Conservation (phyloP, 2,797 vertebrate species). For the Sebastiscus albofasciatus region DNA sequence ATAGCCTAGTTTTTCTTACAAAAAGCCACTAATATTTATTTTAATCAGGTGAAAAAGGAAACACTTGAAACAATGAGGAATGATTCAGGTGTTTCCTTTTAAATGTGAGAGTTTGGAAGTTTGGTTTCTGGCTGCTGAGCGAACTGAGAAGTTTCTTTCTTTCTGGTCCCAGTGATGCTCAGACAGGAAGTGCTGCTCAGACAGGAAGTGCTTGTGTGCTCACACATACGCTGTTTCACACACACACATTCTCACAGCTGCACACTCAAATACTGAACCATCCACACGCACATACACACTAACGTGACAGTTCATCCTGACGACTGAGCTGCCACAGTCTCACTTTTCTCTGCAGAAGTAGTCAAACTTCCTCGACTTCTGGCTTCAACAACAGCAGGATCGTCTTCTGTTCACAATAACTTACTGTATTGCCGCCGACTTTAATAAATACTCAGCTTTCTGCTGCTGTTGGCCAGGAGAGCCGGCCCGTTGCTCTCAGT, state of each 20-base stretch:
- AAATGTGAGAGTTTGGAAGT: slow-evolving; percentile 12
- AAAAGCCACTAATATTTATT: background rate
- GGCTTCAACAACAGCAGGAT: slow-evolving; percentile 32
- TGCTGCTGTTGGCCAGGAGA: slow-evolving; percentile 67
- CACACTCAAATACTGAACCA: slow-evolving; percentile 5
- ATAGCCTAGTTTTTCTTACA: background rate
- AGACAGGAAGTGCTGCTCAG: slow-evolving; percentile 65
- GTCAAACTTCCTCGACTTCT: slow-evolving; percentile 20
- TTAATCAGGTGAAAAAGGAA: background rate
- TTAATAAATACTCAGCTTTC: slow-evolving; percentile 89
- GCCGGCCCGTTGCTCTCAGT: background rate
- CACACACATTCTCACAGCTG: background rate
- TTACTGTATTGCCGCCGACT: slow-evolving; percentile 36
- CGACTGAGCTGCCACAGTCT: slow-evolving; percentile 13
- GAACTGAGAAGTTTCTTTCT: slow-evolving; percentile 39
- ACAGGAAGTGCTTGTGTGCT: slow-evolving; percentile 65
- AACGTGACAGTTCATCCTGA: slow-evolving; percentile 9
- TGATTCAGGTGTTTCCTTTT: slow-evolving; percentile 1
- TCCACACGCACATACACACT: background rate
- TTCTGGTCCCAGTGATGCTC: slow-evolving; percentile 57
- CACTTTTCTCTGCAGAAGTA: slow-evolving; percentile 32
- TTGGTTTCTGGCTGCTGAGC: slow-evolving; percentile 31
- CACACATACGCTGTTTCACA: slow-evolving; percentile 7
- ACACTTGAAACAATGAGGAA: background rate
- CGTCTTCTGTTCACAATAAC: slow-evolving; percentile 37